phyloP scores from a whole-genome alignment of 2,888 invertebrate species.

The Branchellion lobata region DNA sequence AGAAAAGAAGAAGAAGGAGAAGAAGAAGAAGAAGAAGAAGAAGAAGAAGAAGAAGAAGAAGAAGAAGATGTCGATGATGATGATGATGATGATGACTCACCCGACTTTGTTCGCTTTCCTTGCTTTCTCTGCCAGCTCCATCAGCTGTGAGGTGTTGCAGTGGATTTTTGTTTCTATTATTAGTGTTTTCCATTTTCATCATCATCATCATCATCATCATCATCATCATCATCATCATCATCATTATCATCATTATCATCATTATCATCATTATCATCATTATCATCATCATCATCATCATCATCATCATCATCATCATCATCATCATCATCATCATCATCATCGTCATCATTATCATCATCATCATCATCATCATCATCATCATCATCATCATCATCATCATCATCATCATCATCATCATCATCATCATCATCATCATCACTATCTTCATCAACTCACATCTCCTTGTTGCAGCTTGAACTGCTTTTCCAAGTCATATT shows the following conservation, averaged over 20 bases:
- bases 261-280: constrained; percentile 28
- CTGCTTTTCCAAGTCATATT: constrained; percentile 96
- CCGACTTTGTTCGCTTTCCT: constrained; percentile 97
- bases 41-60: too few relatives aligned
- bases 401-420: constrained; percentile 31
- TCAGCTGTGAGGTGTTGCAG: constrained; percentile 75
- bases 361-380: too few relatives aligned
- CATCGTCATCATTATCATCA: constrained; percentile 26
- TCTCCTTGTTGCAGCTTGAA: constrained; percentile 98
- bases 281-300: constrained; percentile 32
- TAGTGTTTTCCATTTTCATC: too few relatives aligned
- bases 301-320: constrained; percentile 33
- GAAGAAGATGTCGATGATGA: too few relatives aligned
- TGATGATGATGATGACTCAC: constrained; percentile 55
- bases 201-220: too few relatives aligned
- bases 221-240: constrained; percentile 16
- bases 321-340: constrained; percentile 33
- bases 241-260: constrained; percentile 28
- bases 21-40: background rate
- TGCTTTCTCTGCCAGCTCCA: constrained; percentile 98
- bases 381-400: constrained; percentile 24
- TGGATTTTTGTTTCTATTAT: too few relatives aligned
- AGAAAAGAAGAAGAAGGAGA: background rate
- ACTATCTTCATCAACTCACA: constrained; percentile 68
- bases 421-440: constrained; percentile 33